Base-by-base conservation (phyloP, 2,113 vertebrate species). In the Bostrychus sinensis region DNA sequence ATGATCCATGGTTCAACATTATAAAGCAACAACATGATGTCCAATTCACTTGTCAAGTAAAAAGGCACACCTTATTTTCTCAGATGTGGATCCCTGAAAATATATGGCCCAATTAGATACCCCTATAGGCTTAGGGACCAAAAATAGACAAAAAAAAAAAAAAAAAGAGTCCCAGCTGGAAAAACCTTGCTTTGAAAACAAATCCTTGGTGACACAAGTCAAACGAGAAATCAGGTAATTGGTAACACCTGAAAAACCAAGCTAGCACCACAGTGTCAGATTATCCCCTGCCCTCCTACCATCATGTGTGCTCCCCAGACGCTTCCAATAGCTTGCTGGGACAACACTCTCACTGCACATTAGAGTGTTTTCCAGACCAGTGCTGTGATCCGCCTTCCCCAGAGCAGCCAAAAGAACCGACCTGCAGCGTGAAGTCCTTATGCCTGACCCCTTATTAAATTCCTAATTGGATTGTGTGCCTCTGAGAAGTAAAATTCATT, bases 381-480 rank as follows among this genome's bases (percentile, higher is more conserved):
- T n/a, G n/a, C 42, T 42, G 62, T 26, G 37, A 41, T 69, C 66
- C 50, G 11, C 23, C 12, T 48, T 25, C 55, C 64, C 26, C 68
- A 61, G 72, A 36, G 48, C 62, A 71, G 37, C 70, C 64, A 38
- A 88, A 80, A 82, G 67, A 80, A 77, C 65, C 67, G 55, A 94
- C 90, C 89, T 87, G 90, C 91, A 95, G 94, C 93, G 91, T 91
- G 93, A 94, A 94, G 94, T 92, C 93, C 92, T 92, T 87, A 91
- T 94, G 94, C 92, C 85, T 95, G 95, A 96, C 95, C 94, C n/a
- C 94, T 93, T 93, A 93, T 92, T 94, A 92, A 95, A 95, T 87
- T 89, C 90, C 91, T 97, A 96, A 97, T 95, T 96, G 95, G 95
- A 97, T 94, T 94, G 94, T 87, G 90, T 90, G 83, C 62, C 75